Evolutionary conservation across 2,888 invertebrate genomes (phyloP), one percentile per base, ranked within the genome.

Genomic region (Crossocerus cetratus): DNA sequence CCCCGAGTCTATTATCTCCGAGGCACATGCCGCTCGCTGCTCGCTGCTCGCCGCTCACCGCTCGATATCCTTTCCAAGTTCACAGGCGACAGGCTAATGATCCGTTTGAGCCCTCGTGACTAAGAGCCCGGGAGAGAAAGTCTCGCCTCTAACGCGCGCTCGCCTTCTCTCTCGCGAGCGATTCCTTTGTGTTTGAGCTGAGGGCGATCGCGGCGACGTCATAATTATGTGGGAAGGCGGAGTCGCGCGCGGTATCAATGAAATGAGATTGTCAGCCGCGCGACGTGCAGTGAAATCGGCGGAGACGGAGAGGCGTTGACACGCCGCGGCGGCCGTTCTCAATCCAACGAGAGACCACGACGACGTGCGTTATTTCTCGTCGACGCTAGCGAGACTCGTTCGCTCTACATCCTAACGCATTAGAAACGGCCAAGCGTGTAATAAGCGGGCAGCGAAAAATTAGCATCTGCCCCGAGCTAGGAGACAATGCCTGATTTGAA

Each of bases 401-500:
- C 85, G 88, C 88, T 88, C 89, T 86, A 88, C 82, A 88, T 88
- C 83, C 83, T 82, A 83, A 84, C 87, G 84, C 87, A 85, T 88
- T 87, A 83, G 85, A 87, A 87, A 87, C 87, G 84, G 84, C 61
- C 84, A 80, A 83, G 86, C 84, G 86, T 86, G 87, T 88, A 88
- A 87, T 88, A 86, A 88, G 82, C 84, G 82, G 83, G 78, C 80
- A 83, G 83, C 83, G 78, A 88, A 87, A 88, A 89, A 89, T 88
- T 87, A 87, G 86, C 88, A 88, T 89, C 86, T 84, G 32, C 32
- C 32, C 83, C 87, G 83, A 77, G 74, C 71, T 78, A 63, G 74
- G 76, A 89, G 87, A 89, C 89, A 89, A 89, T 89, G 86, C 83
- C 86, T 89, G 86, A 89, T 89, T 89, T 89, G 88, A 89, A 89